These are phyloP conservation scores for Monodelphis domestica DNA, from an alignment of 2,797 vertebrate genomes.

Conservation along the genomic window DNA sequence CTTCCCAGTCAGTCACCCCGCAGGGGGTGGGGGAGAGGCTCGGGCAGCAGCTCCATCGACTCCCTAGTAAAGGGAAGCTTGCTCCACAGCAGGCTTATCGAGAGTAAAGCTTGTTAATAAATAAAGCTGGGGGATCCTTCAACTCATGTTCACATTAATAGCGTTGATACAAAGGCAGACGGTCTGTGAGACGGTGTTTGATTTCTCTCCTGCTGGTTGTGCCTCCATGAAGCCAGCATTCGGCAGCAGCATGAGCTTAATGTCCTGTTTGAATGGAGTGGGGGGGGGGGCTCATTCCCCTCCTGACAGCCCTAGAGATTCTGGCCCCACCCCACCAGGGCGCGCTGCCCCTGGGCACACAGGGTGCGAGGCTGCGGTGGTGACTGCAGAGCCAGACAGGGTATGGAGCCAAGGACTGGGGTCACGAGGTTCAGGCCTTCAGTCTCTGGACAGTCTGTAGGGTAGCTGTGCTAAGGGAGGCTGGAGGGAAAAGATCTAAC, in stretches of 20 bases:
- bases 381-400: background rate
- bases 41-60: background rate
- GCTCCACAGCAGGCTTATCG: slow-evolving; percentile 62
- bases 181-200: slow-evolving; percentile 38
- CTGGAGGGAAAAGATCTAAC: too few relatives aligned
- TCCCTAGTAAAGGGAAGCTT: slow-evolving; percentile 62
- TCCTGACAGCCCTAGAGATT: background rate
- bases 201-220: slow-evolving; percentile 58
- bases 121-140: slow-evolving; percentile 73
- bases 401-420: too few relatives aligned
- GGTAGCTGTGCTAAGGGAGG: too few relatives aligned
- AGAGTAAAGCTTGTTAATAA: slow-evolving; percentile 75
- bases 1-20: background rate
- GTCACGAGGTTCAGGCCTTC: too few relatives aligned
- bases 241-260: slow-evolving; percentile 23
- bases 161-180: slow-evolving; percentile 67
- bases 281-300: background rate
- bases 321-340: background rate
- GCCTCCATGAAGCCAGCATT: slow-evolving; percentile 40
- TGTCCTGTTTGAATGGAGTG: slow-evolving; percentile 6
- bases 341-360: background rate
- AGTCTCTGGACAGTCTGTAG: too few relatives aligned
- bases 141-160: slow-evolving; percentile 74
- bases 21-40: background rate
- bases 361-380: background rate